A percentile compares a stretch with the other conserved stretches of the same genome.
Conservation (phyloP, 2,113 vertebrate species). For the Apteryx owenii region DNA sequence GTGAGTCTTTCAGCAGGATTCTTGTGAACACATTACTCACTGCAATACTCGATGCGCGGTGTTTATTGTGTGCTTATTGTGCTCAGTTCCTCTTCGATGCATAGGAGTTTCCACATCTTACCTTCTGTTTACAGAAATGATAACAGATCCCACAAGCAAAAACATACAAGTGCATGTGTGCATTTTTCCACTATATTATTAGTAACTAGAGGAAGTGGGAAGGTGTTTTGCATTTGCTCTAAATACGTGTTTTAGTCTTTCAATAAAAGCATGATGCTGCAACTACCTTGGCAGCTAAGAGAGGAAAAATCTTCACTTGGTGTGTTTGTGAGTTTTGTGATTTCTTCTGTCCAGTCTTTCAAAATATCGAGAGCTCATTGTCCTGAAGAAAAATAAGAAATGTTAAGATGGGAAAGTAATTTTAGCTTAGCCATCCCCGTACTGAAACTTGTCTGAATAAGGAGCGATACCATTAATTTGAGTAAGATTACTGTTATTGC, state of each 20-base stretch:
- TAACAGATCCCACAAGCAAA: background rate
- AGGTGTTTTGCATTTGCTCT: slow-evolving; percentile 20
- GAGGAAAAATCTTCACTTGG: background rate
- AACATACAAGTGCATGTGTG: background rate
- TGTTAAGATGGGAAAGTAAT: background rate
- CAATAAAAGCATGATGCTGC: background rate
- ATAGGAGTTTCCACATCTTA: slow-evolving; percentile 57
- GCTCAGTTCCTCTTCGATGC: slow-evolving; percentile 10
- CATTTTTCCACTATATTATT: slow-evolving; percentile 7
- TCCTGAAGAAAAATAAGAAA: background rate
- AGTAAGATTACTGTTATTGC: background rate
- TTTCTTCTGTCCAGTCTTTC: background rate
- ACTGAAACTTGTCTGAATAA: slow-evolving; percentile 30
- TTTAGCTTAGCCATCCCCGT: background rate
- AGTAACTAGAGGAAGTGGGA: slow-evolving; percentile 23
- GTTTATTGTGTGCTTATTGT: background rate
- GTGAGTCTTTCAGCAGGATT: background rate
- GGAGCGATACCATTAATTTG: background rate
- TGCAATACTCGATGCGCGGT: background rate
- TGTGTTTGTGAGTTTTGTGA: background rate
- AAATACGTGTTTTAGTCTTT: slow-evolving; percentile 22
- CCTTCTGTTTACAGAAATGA: slow-evolving; percentile 48
- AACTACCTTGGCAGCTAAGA: background rate
- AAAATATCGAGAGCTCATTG: background rate
- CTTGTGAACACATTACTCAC: background rate